Conservation (phyloP, 1,140 invertebrate species). For the Pseudomyrmex sp. region DNA sequence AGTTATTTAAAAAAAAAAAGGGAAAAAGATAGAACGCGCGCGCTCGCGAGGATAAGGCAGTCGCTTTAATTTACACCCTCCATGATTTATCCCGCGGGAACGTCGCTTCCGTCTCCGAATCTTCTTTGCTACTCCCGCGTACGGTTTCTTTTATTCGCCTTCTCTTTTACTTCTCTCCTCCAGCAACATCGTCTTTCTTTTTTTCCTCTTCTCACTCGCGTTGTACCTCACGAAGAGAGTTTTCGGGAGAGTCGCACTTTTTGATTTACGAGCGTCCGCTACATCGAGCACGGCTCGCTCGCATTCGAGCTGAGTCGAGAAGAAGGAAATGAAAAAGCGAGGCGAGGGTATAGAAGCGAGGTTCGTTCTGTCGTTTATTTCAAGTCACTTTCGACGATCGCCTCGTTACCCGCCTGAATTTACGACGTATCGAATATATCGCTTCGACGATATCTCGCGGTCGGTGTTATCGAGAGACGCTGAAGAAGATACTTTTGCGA, state of each 20-base stretch:
- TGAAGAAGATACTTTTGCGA: background rate
- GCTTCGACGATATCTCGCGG: slow-evolving; percentile 50
- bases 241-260: slow-evolving; percentile 70
- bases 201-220: slow-evolving; percentile 44
- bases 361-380: slow-evolving; percentile 79
- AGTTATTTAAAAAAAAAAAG: slow-evolving; percentile 57
- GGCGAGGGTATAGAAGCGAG: slow-evolving; percentile 58
- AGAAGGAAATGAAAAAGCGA: slow-evolving; percentile 51
- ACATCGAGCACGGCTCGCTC: slow-evolving; percentile 61
- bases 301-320: slow-evolving; percentile 68
- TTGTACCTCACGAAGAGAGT: slow-evolving; percentile 51
- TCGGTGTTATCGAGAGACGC: slow-evolving; percentile 50
- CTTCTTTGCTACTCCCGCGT: slow-evolving; percentile 44
- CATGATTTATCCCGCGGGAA: slow-evolving; percentile 70
- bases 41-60: slow-evolving; percentile 60
- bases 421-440: slow-evolving; percentile 77
- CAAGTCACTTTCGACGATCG: slow-evolving; percentile 83
- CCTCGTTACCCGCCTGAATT: slow-evolving; percentile 83
- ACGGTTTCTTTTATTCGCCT: background rate
- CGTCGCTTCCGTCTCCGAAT: slow-evolving; percentile 71
- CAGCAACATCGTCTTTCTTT: slow-evolving; percentile 1
- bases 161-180: background rate
- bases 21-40: slow-evolving; percentile 26
- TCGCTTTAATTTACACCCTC: slow-evolving; percentile 72
- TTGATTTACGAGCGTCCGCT: slow-evolving; percentile 80